A percentile compares a stretch with the other conserved stretches of the same genome.
phyloP scores from a whole-genome alignment of 2,797 vertebrate species.

The Thalassophryne amazonica region DNA sequence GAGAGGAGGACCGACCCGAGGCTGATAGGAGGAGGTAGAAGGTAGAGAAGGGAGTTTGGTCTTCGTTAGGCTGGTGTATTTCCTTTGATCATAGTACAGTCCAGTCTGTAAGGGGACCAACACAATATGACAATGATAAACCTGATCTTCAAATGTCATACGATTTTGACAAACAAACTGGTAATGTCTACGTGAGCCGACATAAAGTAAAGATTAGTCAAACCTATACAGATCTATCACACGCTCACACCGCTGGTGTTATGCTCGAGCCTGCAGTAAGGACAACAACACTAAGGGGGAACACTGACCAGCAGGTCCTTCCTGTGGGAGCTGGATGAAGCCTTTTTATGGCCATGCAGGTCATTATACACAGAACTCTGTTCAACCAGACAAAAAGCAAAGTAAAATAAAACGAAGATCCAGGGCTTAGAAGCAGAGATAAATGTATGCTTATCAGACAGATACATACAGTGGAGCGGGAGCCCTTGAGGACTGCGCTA shows the following conservation, averaged over 20 bases:
- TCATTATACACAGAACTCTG: slow-evolving; percentile 87
- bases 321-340: slow-evolving; percentile 74
- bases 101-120: slow-evolving; percentile 81
- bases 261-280: slow-evolving; percentile 23
- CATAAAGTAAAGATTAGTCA: slow-evolving; percentile 2
- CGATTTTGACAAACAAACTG: slow-evolving; percentile 3
- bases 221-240: too few species aligned
- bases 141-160: not conserved
- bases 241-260: slow-evolving; percentile 10
- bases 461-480: slow-evolving; percentile 83
- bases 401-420: slow-evolving; percentile 3
- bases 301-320: slow-evolving; percentile 91
- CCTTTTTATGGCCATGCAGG: slow-evolving; percentile 80
- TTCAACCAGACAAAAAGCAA: slow-evolving; percentile 13
- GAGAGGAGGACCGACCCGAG: slow-evolving; percentile 70
- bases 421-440: not conserved
- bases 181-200: slow-evolving; percentile 1
- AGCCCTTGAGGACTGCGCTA: slow-evolving; percentile 74
- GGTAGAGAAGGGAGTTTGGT: slow-evolving; percentile 79
- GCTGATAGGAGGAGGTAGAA: slow-evolving; percentile 72
- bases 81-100: slow-evolving; percentile 93
- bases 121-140: slow-evolving; percentile 17
- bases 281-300: slow-evolving; percentile 6
- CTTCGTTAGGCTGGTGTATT: slow-evolving; percentile 88
- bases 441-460: not conserved